Percentiles rank a stretch among this genome's conserved stretches.
Evolutionary conservation across 1,140 invertebrate species (phyloP).

Genomic region (Glossosoma conforme): DNA sequence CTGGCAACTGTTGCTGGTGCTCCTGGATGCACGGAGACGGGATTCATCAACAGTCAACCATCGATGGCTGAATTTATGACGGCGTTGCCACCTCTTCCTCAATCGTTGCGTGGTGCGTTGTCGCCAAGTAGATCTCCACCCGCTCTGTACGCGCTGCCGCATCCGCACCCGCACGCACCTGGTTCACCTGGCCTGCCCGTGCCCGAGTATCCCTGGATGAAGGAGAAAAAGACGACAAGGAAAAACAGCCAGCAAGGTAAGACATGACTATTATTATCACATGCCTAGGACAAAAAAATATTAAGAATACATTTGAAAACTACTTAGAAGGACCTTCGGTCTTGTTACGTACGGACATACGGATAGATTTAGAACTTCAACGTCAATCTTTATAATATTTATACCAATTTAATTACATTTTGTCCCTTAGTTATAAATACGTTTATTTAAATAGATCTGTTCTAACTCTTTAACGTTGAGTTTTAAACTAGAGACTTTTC

Average conservation of each 20-base stretch:
- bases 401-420: too few species aligned
- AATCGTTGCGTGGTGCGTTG: slow-evolving; percentile 49
- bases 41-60: slow-evolving; percentile 88
- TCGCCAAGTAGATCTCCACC: slow-evolving; percentile 46
- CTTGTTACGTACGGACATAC: too few species aligned
- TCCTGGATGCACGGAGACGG: slow-evolving; percentile 65
- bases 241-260: slow-evolving; percentile 88
- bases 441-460: too few species aligned
- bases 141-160: slow-evolving; percentile 53
- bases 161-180: slow-evolving; percentile 58
- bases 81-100: slow-evolving; percentile 66
- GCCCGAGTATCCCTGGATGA: slow-evolving; percentile 95
- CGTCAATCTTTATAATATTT: too few species aligned
- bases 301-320: too few species aligned
- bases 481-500: too few species aligned
- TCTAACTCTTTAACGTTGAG: too few species aligned
- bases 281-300: too few species aligned
- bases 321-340: too few species aligned
- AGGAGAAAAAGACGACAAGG: slow-evolving; percentile 91
- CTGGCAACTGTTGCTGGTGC: slow-evolving; percentile 44
- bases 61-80: slow-evolving; percentile 92
- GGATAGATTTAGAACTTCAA: too few species aligned
- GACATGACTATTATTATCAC: too few species aligned
- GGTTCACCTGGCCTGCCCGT: slow-evolving; percentile 68
- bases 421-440: too few species aligned